Percentiles rank a stretch among this genome's conserved stretches.
These are phyloP conservation scores for Phocoena sinus DNA, from an alignment of 2,113 vertebrate genomes.

Conservation along the genomic window DNA sequence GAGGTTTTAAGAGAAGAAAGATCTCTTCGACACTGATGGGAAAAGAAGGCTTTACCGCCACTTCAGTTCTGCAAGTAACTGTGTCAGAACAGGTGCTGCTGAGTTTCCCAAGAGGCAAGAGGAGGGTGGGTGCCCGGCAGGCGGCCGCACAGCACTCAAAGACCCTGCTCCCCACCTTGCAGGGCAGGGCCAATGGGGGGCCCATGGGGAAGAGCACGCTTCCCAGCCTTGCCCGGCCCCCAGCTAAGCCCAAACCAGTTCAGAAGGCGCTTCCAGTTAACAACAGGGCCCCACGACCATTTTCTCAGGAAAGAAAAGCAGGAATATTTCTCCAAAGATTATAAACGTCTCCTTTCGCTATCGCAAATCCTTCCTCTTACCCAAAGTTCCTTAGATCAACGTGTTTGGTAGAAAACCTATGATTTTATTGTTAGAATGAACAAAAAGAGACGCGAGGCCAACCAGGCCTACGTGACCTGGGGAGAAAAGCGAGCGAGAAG, in stretches of 20 bases:
- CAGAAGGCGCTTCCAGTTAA: accelerated
- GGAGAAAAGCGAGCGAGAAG: not conserved
- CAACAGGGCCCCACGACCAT: accelerated
- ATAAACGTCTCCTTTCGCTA: not conserved
- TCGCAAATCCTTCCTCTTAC: not conserved
- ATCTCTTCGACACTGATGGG: accelerated
- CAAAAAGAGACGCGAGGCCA: not conserved
- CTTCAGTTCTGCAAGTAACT: accelerated
- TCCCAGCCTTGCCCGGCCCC: accelerated
- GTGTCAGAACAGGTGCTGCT: not conserved
- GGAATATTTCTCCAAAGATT: not conserved
- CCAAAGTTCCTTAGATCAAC: not conserved
- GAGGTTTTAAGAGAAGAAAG: not conserved
- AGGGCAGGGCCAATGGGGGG: not conserved
- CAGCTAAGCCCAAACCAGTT: not conserved
- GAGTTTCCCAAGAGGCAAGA: accelerated
- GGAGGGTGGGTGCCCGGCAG: not conserved
- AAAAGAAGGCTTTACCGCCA: not conserved
- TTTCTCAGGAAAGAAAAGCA: not conserved
- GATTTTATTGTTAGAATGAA: not conserved
- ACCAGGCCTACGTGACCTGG: too few relatives aligned
- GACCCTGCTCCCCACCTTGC: not conserved
- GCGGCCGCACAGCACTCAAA: not conserved
- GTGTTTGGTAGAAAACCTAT: not conserved
- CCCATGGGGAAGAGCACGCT: too few relatives aligned